Conservation (phyloP, 2,888 invertebrate species). For the Dolichomitus sp. region DNA sequence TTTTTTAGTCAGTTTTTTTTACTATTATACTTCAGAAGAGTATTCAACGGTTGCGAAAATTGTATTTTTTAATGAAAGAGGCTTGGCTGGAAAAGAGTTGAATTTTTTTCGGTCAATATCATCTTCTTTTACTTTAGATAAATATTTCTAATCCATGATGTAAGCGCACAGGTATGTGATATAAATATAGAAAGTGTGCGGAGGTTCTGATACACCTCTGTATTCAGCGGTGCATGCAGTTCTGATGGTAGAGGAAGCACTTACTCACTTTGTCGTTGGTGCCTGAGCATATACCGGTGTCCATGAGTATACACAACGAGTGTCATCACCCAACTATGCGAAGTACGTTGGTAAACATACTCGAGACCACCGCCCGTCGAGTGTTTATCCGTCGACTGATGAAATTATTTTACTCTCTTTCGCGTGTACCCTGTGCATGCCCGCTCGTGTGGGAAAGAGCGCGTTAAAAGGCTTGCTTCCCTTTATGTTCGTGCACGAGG, state of each 20-base stretch:
- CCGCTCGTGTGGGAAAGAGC: conserved; percentile 29
- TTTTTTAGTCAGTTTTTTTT: too few species aligned
- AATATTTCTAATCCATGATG: too few species aligned
- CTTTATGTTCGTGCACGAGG: conserved; percentile 36
- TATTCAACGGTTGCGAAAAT: too few species aligned
- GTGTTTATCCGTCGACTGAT: conserved; percentile 64
- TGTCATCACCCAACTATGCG: conserved; percentile 34
- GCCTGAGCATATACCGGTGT: conserved; percentile 7
- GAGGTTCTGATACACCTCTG: background rate
- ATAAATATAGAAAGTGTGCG: background rate
- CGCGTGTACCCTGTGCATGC: conserved; percentile 1
- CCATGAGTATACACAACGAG: conserved; percentile 38
- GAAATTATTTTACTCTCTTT: conserved; percentile 63
- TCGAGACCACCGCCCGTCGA: conserved; percentile 37
- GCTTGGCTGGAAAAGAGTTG: too few species aligned
- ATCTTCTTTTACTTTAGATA: too few species aligned
- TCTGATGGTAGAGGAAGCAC: conserved; percentile 8
- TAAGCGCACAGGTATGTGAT: too few species aligned
- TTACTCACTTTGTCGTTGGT: conserved; percentile 16
- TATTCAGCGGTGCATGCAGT: background rate
- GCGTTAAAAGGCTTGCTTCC: conserved; percentile 55
- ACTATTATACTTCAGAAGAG: too few species aligned
- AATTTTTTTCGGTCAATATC: too few species aligned
- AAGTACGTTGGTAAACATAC: background rate
- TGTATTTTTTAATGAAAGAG: too few species aligned